These are phyloP conservation scores for Monoplex corrugatus DNA, from an alignment of 2,888 invertebrate genomes.

Conservation along the genomic window DNA sequence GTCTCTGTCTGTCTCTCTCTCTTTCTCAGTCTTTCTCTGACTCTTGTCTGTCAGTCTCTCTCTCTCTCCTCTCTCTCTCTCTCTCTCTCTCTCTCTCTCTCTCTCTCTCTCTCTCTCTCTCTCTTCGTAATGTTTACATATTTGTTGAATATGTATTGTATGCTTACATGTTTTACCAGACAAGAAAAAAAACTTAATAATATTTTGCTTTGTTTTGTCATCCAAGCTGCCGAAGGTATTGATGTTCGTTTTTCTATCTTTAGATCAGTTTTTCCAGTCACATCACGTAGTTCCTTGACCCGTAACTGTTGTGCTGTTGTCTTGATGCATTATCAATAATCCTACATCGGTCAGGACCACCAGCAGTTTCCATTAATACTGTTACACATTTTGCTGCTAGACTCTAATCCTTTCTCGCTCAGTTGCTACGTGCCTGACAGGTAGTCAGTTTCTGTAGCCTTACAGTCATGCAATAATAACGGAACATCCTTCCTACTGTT, in stretches of 20 bases:
- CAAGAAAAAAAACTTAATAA: neutral
- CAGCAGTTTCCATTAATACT: neutral
- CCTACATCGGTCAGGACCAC: no score
- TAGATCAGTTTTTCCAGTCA: neutral
- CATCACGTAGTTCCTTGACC: neutral
- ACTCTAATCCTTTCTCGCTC: no score
- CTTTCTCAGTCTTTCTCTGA: neutral
- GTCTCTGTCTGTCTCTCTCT: neutral
- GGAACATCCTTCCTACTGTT: no score
- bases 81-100: no score
- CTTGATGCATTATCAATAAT: conserved; percentile 19
- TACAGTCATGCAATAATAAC: no score
- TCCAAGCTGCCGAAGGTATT: conserved; percentile 47
- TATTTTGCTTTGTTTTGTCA: conserved; percentile 20
- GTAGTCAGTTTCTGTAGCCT: no score
- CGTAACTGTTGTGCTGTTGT: conserved; percentile 31
- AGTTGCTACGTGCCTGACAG: no score
- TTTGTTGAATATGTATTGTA: no score
- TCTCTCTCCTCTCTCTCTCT: neutral
- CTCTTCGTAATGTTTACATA: no score
- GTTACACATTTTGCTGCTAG: no score
- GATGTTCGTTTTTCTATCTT: neutral
- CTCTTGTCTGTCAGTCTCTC: neutral
- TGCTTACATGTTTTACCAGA: no score
- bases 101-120: no score